phyloP scores from a whole-genome alignment of 2,888 invertebrate genomes.

The Epistrophe grossulariae region DNA sequence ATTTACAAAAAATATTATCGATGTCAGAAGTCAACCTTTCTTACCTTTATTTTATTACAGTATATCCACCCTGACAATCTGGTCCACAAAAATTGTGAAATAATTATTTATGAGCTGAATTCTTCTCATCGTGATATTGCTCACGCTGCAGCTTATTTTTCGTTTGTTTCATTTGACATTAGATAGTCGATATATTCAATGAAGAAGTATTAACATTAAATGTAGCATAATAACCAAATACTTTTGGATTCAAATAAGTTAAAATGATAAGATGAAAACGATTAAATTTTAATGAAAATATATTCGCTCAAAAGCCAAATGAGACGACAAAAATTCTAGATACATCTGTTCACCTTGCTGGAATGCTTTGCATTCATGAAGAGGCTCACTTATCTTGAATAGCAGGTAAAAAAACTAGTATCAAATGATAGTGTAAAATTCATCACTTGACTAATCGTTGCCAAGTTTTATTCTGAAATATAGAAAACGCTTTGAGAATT shows the following conservation, averaged over 20 bases:
- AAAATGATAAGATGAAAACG: background rate
- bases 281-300: background rate
- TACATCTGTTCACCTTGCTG: slow-evolving; percentile 78
- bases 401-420: background rate
- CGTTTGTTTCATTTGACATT: too few species aligned
- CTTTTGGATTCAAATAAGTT: slow-evolving; percentile 77
- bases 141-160: too few species aligned
- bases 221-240: slow-evolving; percentile 78
- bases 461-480: too few species aligned
- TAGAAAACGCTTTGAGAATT: background rate
- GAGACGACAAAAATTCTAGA: slow-evolving; percentile 10
- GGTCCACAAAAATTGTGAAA: too few species aligned
- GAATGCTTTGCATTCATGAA: slow-evolving; percentile 77
- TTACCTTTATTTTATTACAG: too few species aligned
- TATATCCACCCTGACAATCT: too few species aligned
- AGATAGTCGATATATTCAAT: slow-evolving; percentile 77
- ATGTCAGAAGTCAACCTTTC: too few species aligned
- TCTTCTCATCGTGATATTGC: too few species aligned
- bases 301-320: slow-evolving; percentile 46
- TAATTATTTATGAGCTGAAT: too few species aligned
- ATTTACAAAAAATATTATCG: too few species aligned
- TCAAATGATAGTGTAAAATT: too few species aligned
- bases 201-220: slow-evolving; percentile 77
- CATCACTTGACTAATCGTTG: too few species aligned
- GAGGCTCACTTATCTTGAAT: slow-evolving; percentile 77